Evolutionary conservation across 2,888 invertebrate species (phyloP).

Genomic region (Carabus problematicus): DNA sequence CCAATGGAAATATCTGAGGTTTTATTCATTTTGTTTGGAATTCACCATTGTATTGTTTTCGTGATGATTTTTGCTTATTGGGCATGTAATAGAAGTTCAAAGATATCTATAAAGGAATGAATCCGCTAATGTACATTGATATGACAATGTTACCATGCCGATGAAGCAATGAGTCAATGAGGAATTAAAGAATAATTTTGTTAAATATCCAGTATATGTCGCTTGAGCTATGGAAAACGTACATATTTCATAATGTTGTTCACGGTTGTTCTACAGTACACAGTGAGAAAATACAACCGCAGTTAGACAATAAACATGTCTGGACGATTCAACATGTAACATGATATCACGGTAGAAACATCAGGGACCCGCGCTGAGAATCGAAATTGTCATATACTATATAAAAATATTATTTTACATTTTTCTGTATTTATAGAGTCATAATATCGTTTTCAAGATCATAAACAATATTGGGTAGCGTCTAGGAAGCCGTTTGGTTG

Average conservation of each 20-base stretch:
- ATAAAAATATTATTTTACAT: conserved; percentile 53
- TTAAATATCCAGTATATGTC: too few relatives aligned
- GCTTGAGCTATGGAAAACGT: too few relatives aligned
- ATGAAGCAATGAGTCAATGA: too few relatives aligned
- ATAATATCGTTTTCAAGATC: conserved; percentile 58
- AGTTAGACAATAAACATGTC: conserved; percentile 49
- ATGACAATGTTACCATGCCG: too few relatives aligned
- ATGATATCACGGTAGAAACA: conserved; percentile 46
- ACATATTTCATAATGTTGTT: too few relatives aligned
- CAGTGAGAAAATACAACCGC: conserved; percentile 42
- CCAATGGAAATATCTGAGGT: not conserved
- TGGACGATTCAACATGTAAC: conserved; percentile 48
- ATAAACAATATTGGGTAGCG: conserved; percentile 57
- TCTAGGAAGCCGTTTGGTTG: conserved; percentile 52
- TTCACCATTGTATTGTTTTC: too few relatives aligned
- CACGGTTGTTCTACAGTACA: too few relatives aligned
- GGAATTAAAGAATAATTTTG: too few relatives aligned
- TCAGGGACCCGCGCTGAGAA: conserved; percentile 44
- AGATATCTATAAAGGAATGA: too few relatives aligned
- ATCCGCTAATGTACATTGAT: too few relatives aligned
- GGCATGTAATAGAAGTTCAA: too few relatives aligned
- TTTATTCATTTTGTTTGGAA: not conserved
- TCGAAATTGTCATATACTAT: conserved; percentile 51
- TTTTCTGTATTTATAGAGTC: conserved; percentile 58
- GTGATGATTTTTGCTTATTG: too few relatives aligned